Conservation (phyloP, 2,888 invertebrate genomes). For the Tolmerus cingulatus region DNA sequence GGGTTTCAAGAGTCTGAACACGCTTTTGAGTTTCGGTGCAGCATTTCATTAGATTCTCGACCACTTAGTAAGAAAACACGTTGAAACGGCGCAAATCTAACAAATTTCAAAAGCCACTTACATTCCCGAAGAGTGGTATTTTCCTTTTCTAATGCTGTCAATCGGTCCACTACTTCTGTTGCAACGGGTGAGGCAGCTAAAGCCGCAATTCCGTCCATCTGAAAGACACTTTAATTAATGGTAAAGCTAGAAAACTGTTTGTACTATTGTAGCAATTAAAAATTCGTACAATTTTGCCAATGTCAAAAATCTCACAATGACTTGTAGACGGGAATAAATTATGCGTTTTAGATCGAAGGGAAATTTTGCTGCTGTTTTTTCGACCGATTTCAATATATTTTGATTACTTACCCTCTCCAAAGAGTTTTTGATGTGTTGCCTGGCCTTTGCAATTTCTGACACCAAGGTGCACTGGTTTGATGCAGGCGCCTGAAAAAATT, state of each 20-base stretch:
- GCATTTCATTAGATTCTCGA: slow-evolving; percentile 59
- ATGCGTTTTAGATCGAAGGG: not conserved
- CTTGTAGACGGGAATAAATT: not conserved
- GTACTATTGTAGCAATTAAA: not conserved
- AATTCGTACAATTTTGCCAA: too few relatives aligned
- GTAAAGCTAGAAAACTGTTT: not conserved
- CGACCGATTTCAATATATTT: not conserved
- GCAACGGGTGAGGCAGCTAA: slow-evolving; percentile 61
- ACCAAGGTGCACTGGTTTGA: slow-evolving; percentile 71
- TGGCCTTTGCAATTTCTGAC: slow-evolving; percentile 85
- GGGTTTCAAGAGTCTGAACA: slow-evolving; percentile 57
- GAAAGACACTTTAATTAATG: slow-evolving; percentile 52
- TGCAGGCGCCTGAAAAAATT: slow-evolving; percentile 46
- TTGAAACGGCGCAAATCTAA: not conserved
- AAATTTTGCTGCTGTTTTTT: too few relatives aligned
- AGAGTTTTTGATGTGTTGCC: slow-evolving; percentile 82
- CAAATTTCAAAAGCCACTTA: slow-evolving; percentile 48
- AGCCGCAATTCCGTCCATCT: slow-evolving; percentile 74
- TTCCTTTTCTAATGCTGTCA: slow-evolving; percentile 69
- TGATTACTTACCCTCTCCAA: slow-evolving; percentile 69
- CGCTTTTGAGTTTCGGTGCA: slow-evolving; percentile 59
- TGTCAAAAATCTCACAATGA: too few relatives aligned
- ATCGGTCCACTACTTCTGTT: slow-evolving; percentile 67
- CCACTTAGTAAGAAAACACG: slow-evolving; percentile 49
- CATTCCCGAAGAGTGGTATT: slow-evolving; percentile 65